phyloP scores from a whole-genome alignment of 2,113 vertebrate genomes.

The Ophiodon elongatus region DNA sequence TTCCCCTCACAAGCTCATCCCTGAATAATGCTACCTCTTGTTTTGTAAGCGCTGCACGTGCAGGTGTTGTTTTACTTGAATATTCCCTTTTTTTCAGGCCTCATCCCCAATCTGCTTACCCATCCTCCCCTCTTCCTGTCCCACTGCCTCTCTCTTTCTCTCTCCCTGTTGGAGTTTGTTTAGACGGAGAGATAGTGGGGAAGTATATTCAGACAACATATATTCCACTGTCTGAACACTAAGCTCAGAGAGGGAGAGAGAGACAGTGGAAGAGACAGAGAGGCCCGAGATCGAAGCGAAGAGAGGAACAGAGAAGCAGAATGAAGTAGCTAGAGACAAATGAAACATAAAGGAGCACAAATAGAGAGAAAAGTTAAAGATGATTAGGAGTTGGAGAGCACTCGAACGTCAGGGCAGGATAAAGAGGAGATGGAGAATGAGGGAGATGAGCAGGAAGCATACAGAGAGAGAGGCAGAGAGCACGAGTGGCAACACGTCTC shows the following conservation, averaged over 20 bases:
- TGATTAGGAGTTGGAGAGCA: slow-evolving; percentile 1
- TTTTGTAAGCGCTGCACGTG: slow-evolving; percentile 49
- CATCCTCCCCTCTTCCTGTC: slow-evolving; percentile 76
- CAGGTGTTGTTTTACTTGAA: slow-evolving; percentile 75
- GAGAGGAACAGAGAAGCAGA: slow-evolving; percentile 11
- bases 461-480: slow-evolving; percentile 13
- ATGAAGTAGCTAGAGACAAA: background rate
- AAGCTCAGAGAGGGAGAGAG: slow-evolving; percentile 70
- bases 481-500: slow-evolving; percentile 37
- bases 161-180: slow-evolving; percentile 78
- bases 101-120: slow-evolving; percentile 55
- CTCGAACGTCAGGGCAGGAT: background rate
- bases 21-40: slow-evolving; percentile 1
- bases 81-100: slow-evolving; percentile 54
- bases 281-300: slow-evolving; percentile 40
- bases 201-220: slow-evolving; percentile 81
- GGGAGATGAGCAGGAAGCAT: slow-evolving; percentile 14
- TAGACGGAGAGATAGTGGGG: slow-evolving; percentile 79
- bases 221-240: slow-evolving; percentile 83
- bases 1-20: slow-evolving; percentile 14
- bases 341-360: slow-evolving; percentile 7
- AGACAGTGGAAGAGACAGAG: slow-evolving; percentile 57
- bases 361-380: slow-evolving; percentile 1
- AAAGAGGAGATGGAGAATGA: slow-evolving; percentile 11
- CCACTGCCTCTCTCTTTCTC: slow-evolving; percentile 72